A percentile compares a stretch with the other conserved stretches of the same genome.
phyloP scores from a whole-genome alignment of 2,113 vertebrate genomes.

The Pyrgilauda ruficollis region DNA sequence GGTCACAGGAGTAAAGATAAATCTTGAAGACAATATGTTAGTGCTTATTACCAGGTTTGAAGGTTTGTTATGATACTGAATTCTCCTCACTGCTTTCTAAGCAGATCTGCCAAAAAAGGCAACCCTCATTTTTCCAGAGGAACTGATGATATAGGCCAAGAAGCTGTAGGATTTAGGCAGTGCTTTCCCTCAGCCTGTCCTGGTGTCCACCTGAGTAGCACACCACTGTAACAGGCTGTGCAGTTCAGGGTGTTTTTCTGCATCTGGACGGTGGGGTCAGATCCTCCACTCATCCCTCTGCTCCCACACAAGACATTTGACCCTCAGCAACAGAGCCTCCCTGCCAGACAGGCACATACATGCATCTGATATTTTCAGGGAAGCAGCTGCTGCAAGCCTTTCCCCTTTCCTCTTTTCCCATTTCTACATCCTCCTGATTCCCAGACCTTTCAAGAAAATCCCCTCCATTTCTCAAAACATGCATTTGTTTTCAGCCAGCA shows the following conservation, averaged over 20 bases:
- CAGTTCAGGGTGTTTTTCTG: background rate
- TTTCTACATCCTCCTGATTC: background rate
- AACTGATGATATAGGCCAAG: background rate
- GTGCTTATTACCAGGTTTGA: background rate
- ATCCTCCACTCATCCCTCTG: background rate
- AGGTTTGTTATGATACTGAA: background rate
- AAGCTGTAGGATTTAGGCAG: background rate
- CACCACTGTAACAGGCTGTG: background rate
- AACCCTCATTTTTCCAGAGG: background rate
- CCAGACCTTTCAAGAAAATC: background rate
- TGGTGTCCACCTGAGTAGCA: too few relatives aligned
- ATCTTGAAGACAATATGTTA: background rate
- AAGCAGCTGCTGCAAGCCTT: background rate
- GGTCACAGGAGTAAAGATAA: background rate
- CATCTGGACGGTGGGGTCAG: fast-evolving
- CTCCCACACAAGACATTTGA: background rate
- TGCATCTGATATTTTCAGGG: background rate
- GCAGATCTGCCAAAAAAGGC: background rate
- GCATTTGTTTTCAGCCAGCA: background rate
- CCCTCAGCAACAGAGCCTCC: background rate
- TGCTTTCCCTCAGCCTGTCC: background rate
- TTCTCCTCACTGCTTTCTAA: background rate
- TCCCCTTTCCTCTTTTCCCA: background rate
- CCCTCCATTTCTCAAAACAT: background rate
- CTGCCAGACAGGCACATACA: background rate